Conservation (phyloP, 2,113 vertebrate genomes). For the Triplophysa siluroides region DNA sequence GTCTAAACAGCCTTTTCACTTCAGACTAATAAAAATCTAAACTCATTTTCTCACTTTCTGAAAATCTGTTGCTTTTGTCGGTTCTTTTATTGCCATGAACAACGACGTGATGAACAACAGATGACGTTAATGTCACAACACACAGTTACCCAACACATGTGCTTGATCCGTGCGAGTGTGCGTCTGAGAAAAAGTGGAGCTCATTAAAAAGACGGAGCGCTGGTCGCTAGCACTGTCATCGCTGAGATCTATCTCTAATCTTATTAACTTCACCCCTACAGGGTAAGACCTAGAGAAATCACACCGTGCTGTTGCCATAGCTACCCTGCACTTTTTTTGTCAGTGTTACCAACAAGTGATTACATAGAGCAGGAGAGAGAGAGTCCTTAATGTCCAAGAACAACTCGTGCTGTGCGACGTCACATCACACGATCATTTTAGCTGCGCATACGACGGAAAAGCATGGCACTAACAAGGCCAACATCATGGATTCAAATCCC, state of each 20-base stretch:
- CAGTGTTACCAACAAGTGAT: constrained; percentile 7
- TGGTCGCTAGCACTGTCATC: constrained; percentile 46
- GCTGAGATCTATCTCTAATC: constrained; percentile 55
- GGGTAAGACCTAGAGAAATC: constrained; percentile 50
- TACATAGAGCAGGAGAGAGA: neutral
- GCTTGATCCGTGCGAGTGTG: neutral
- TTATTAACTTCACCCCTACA: constrained; percentile 57
- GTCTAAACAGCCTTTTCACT: neutral
- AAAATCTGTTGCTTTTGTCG: neutral
- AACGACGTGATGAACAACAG: neutral
- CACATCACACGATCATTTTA: neutral
- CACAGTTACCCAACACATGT: neutral
- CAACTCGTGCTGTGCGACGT: neutral
- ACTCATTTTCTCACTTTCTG: neutral
- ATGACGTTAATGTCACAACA: constrained; percentile 16
- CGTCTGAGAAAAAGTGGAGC: neutral
- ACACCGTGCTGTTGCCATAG: constrained; percentile 62
- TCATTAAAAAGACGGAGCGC: constrained; percentile 27
- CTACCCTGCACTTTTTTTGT: constrained; percentile 53
- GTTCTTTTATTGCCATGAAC: neutral
- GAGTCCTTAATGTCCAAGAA: neutral
- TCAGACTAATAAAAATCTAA: neutral
- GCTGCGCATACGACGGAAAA: neutral
- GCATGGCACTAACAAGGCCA: too few species aligned
- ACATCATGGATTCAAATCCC: too few species aligned